Evolutionary conservation across 2,797 vertebrate genomes (phyloP), one percentile per base, ranked within the genome.

Genomic region (Chaunax sp.): DNA sequence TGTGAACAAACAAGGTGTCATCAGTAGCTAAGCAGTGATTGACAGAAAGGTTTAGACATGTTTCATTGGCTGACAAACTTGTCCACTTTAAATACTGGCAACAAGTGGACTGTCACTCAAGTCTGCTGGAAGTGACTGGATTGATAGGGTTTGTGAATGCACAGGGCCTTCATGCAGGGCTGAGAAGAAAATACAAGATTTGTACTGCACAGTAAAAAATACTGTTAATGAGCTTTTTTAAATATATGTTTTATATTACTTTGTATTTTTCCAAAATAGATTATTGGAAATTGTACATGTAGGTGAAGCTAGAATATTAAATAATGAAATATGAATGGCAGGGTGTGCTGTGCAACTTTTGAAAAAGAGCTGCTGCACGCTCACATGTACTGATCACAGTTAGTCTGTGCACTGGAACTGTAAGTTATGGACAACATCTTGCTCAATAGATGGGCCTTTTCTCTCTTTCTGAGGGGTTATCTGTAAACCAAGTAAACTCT

Each of bases 211-310:
- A 69, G 30, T 44, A 68, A 80, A 38, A 78, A 58, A 72, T 55
- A 53, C 38, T 66, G 59, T 78, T 77, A 41, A 53, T 71, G 73
- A 60, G 64, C 58, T 70, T 85, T 77, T 63, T 56, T 53, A 74
- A 64, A 69, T 55, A 47, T 61, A 65, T 85, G 75, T 91, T 91
- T 89, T 92, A 77, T 90, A 91, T 88, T 58, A 54, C 72, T 85
- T 90, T 88, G 63, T 85, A 81, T 78, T 72, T 81, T 82, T 87
- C 60, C 66, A 52, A 41, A 52, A 68, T n/a, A 55, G 46, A 70
- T 57, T 70, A n/a, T 55, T 49, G 66, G 55, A 67, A 15, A 56
- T 76, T 23, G 51, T 16, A 60, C 33, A 40, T 47, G 25, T 67
- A 46, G 44, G 22, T 37, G 50, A 74, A 55, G 15, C 12, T 23